phyloP scores from a whole-genome alignment of 2,888 invertebrate genomes.

The Nudaria mundana region DNA sequence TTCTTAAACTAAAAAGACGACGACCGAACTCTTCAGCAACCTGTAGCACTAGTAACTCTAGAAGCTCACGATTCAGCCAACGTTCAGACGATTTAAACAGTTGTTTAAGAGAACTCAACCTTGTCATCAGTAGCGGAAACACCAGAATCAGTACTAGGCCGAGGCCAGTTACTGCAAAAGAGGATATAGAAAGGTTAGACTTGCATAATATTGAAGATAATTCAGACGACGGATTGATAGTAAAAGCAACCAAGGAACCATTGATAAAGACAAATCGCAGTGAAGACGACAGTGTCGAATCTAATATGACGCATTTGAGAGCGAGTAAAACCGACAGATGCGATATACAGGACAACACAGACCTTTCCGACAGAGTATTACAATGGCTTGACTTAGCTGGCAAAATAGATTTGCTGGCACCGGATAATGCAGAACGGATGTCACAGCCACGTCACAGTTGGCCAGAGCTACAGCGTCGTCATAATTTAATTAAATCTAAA shows the following conservation, averaged over 20 bases:
- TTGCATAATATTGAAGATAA: slow-evolving; percentile 53
- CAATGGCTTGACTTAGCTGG: slow-evolving; percentile 91
- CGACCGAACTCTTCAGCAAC: slow-evolving; percentile 64
- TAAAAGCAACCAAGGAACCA: slow-evolving; percentile 53
- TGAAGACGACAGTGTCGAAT: slow-evolving; percentile 38
- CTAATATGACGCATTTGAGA: slow-evolving; percentile 59
- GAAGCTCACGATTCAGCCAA: slow-evolving; percentile 51
- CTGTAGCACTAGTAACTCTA: slow-evolving; percentile 31
- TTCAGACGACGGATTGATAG: slow-evolving; percentile 53
- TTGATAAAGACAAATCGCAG: slow-evolving; percentile 46
- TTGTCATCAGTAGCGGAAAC: slow-evolving; percentile 57
- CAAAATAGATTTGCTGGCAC: slow-evolving; percentile 70
- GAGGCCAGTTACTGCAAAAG: slow-evolving; percentile 39
- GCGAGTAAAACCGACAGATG: slow-evolving; percentile 60
- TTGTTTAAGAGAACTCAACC: slow-evolving; percentile 53
- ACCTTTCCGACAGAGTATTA: slow-evolving; percentile 86
- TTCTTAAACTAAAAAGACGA: slow-evolving; percentile 49
- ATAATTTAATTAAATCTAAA: slow-evolving; percentile 59
- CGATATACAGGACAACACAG: slow-evolving; percentile 59
- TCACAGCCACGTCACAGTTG: slow-evolving; percentile 69
- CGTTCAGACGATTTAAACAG: slow-evolving; percentile 46
- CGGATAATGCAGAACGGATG: slow-evolving; percentile 58
- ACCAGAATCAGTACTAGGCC: slow-evolving; percentile 36
- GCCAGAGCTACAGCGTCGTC: slow-evolving; percentile 62
- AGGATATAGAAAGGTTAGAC: slow-evolving; percentile 55